A percentile compares a stretch with the other conserved stretches of the same genome.
Evolutionary conservation across 2,888 invertebrate species (phyloP).

Genomic region (Vandiemenella viatica): DNA sequence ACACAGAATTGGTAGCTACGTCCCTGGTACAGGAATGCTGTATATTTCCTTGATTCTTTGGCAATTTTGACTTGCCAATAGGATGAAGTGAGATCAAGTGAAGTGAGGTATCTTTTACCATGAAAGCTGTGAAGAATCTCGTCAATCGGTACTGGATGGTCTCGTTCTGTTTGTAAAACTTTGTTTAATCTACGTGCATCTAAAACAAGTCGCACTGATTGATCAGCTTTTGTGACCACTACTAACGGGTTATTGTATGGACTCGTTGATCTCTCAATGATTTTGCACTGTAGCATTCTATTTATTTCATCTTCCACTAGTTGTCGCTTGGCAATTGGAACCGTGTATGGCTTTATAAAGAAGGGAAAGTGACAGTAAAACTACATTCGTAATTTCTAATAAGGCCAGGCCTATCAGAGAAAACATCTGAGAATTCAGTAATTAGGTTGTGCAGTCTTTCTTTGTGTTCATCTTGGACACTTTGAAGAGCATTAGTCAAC

Average conservation of each 20-base stretch:
- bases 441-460: background rate
- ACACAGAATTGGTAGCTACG: slow-evolving; percentile 11
- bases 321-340: background rate
- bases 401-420: background rate
- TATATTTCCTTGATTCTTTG: slow-evolving; percentile 11
- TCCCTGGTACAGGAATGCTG: slow-evolving; percentile 13
- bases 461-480: too few relatives aligned
- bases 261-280: too few relatives aligned
- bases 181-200: too few relatives aligned
- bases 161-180: slow-evolving; percentile 12
- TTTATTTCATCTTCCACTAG: background rate
- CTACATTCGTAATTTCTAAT: background rate
- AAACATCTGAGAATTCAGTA: background rate
- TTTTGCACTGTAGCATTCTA: background rate
- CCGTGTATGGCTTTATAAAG: background rate
- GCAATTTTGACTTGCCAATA: slow-evolving; percentile 16
- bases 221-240: slow-evolving; percentile 13
- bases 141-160: slow-evolving; percentile 11
- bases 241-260: too few relatives aligned
- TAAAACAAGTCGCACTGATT: slow-evolving; percentile 10
- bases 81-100: slow-evolving; percentile 12
- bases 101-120: slow-evolving; percentile 6
- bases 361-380: background rate
- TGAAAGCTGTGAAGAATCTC: slow-evolving; percentile 9
- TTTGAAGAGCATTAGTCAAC: too few relatives aligned